Percentiles rank a stretch among this genome's conserved stretches.
These are phyloP conservation scores for Galeruca laticollis DNA, from an alignment of 2,888 invertebrate species.

Conservation along the genomic window DNA sequence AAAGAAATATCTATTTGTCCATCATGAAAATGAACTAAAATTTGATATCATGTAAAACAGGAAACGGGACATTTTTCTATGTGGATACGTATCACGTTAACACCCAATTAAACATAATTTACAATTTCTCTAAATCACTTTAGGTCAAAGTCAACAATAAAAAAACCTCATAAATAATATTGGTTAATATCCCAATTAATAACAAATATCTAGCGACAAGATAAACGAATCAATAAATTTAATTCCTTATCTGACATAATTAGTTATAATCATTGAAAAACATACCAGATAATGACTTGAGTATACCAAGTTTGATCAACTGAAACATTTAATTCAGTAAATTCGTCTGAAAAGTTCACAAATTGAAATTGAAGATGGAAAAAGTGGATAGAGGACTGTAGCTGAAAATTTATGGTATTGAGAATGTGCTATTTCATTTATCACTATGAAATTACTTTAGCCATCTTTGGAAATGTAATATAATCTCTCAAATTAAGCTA, in stretches of 20 bases:
- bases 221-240: constrained; percentile 18
- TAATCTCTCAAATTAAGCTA: too few relatives aligned
- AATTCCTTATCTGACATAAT: constrained; percentile 12
- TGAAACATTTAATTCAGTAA: background rate
- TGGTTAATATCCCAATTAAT: constrained; percentile 26
- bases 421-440: too few relatives aligned
- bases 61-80: background rate
- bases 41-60: background rate
- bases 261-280: constrained; percentile 12
- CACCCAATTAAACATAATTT: constrained; percentile 18
- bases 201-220: constrained; percentile 21
- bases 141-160: constrained; percentile 23
- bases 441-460: too few relatives aligned
- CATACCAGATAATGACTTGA: background rate
- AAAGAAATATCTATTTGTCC: too few relatives aligned
- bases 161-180: constrained; percentile 21
- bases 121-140: constrained; percentile 15
- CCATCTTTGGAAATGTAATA: too few relatives aligned
- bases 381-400: too few relatives aligned
- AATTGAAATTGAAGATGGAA: too few relatives aligned
- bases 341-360: too few relatives aligned
- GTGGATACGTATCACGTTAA: background rate
- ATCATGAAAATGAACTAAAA: background rate
- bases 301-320: background rate
- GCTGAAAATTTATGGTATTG: too few relatives aligned